Evolutionary conservation across 2,797 vertebrate species (phyloP).

Genomic region (Anguilla pacifica): DNA sequence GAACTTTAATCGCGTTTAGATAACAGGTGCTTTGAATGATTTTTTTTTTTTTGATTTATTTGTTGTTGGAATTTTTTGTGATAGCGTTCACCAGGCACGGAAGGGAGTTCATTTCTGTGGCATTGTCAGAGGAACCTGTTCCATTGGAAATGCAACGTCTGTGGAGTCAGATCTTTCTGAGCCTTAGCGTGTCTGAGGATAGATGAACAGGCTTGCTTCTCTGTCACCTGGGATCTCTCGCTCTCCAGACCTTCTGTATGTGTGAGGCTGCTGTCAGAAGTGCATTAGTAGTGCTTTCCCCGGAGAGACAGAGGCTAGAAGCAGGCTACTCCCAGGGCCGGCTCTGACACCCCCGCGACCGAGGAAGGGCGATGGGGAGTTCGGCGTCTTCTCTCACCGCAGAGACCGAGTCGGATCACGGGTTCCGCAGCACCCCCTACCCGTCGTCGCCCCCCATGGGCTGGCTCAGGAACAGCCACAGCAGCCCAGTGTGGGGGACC

Average conservation of each 20-base stretch:
- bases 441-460: slow-evolving; percentile 80
- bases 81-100: not conserved
- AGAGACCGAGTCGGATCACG: slow-evolving; percentile 94
- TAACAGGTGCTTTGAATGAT: slow-evolving; percentile 27
- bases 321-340: slow-evolving; percentile 30
- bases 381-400: slow-evolving; percentile 93
- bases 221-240: slow-evolving; percentile 14
- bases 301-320: slow-evolving; percentile 5
- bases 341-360: slow-evolving; percentile 17
- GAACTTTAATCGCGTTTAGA: slow-evolving; percentile 36
- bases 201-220: slow-evolving; percentile 27
- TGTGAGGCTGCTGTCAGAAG: not conserved
- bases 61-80: slow-evolving; percentile 25
- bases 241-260: slow-evolving; percentile 20
- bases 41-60: slow-evolving; percentile 31
- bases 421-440: slow-evolving; percentile 82
- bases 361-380: slow-evolving; percentile 86
- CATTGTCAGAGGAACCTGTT: slow-evolving; percentile 1
- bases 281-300: not conserved
- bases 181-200: slow-evolving; percentile 31
- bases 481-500: slow-evolving; percentile 87
- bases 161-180: slow-evolving; percentile 23
- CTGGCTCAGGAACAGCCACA: slow-evolving; percentile 89
- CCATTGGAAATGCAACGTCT: slow-evolving; percentile 28
- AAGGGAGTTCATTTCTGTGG: slow-evolving; percentile 3